These are phyloP conservation scores for Linyphia triangularis DNA, from an alignment of 2,888 invertebrate genomes.

Conservation along the genomic window DNA sequence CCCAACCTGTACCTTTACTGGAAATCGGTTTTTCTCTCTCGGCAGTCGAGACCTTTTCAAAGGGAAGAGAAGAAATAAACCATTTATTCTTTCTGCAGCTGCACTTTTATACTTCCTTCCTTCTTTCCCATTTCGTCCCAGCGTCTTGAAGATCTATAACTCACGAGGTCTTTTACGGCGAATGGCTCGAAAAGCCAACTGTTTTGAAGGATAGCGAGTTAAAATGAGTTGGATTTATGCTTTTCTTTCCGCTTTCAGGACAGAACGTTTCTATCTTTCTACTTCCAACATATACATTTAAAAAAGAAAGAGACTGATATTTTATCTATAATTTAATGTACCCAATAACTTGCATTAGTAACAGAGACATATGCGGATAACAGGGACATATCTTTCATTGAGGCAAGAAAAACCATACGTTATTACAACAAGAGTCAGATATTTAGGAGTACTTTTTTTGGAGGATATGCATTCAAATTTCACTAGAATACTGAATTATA, in stretches of 20 bases:
- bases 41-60: slow-evolving; percentile 20
- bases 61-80: slow-evolving; percentile 48
- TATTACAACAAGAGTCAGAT: too few relatives aligned
- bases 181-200: slow-evolving; percentile 60
- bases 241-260: slow-evolving; percentile 5
- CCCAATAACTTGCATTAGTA: slow-evolving; percentile 9
- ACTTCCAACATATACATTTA: slow-evolving; percentile 23
- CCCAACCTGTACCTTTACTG: not conserved
- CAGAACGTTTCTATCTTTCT: slow-evolving; percentile 4
- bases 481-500: too few relatives aligned
- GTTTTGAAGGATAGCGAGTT: slow-evolving; percentile 53
- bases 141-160: slow-evolving; percentile 44
- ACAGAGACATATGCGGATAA: too few relatives aligned
- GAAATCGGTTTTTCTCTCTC: slow-evolving; percentile 43
- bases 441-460: too few relatives aligned
- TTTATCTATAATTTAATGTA: slow-evolving; percentile 7
- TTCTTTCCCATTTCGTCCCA: slow-evolving; percentile 15
- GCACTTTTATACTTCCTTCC: slow-evolving; percentile 44
- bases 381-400: too few relatives aligned
- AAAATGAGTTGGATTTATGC: slow-evolving; percentile 64
- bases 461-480: too few relatives aligned
- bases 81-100: slow-evolving; percentile 58
- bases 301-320: slow-evolving; percentile 13
- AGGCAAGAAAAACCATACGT: too few relatives aligned
- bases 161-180: slow-evolving; percentile 54